Percentiles rank a stretch among this genome's conserved stretches.
Conservation (phyloP, 2,113 vertebrate genomes). For the Zootoca vivipara region DNA sequence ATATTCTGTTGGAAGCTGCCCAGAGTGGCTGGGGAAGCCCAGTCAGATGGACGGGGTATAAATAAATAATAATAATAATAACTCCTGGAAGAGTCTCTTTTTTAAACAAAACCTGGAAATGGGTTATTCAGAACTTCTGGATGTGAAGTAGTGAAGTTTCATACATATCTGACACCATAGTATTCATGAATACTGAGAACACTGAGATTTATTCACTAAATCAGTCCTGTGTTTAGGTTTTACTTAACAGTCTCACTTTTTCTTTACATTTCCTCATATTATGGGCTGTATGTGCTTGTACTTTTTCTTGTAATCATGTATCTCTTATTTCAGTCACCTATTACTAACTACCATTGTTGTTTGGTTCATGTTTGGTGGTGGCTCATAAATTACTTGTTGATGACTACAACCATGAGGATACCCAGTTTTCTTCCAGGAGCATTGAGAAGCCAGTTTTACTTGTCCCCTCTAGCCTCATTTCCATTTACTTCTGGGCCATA, state of each 20-base stretch:
- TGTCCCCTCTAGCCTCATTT: not conserved
- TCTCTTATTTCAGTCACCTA: not conserved
- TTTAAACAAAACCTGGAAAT: not conserved
- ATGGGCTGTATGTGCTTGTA: not conserved
- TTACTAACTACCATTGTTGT: not conserved
- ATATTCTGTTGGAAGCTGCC: too few species aligned
- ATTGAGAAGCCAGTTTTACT: not conserved
- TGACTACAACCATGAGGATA: not conserved
- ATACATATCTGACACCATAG: not conserved
- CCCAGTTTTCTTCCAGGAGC: not conserved
- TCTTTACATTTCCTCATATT: not conserved
- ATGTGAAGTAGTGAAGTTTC: not conserved
- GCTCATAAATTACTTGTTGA: not conserved
- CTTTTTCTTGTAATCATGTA: not conserved
- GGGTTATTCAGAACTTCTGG: not conserved
- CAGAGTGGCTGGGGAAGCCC: too few species aligned
- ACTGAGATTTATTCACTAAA: not conserved
- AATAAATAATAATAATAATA: too few species aligned
- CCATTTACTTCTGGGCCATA: not conserved
- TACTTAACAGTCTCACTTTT: not conserved
- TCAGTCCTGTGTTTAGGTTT: not conserved
- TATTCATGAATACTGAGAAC: not conserved
- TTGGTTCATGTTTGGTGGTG: not conserved
- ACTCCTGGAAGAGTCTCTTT: not conserved
- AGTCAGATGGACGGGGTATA: too few species aligned